Evolutionary conservation across 2,113 vertebrate genomes (phyloP).

Genomic region (Actenoides lindsayi): DNA sequence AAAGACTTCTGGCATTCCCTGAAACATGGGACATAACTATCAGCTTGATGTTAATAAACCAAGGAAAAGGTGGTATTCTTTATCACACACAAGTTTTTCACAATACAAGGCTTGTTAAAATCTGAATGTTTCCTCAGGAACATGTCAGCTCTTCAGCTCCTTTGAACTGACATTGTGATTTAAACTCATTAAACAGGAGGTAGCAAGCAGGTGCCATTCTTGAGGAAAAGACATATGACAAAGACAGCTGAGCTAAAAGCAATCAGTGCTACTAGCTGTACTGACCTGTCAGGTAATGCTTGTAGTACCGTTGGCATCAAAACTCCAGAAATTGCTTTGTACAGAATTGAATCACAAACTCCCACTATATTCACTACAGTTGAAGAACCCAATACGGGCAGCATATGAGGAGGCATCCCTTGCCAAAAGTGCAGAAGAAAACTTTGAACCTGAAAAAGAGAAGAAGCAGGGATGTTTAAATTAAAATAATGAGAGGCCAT

Average conservation of each 20-base stretch:
- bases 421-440: constrained; percentile 99
- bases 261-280: not conserved
- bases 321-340: constrained; percentile 99
- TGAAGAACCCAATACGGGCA: constrained; percentile 92
- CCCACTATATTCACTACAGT: constrained; percentile 98
- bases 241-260: not conserved
- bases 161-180: not conserved
- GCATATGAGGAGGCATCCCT: constrained; percentile 99
- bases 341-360: constrained; percentile 98
- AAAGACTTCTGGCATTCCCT: not conserved
- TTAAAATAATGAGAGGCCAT: not conserved
- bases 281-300: constrained; percentile 96
- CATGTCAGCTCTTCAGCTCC: not conserved
- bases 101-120: not conserved
- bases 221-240: not conserved
- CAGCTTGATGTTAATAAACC: not conserved
- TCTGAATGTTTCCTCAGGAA: not conserved
- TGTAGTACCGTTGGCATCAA: constrained; percentile 98
- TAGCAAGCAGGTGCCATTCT: not conserved
- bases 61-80: not conserved
- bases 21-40: not conserved
- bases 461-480: not conserved
- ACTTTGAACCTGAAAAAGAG: constrained; percentile 90
- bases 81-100: not conserved
- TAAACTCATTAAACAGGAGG: not conserved